Base-by-base conservation (phyloP, 2,888 invertebrate genomes). In the Lepidocyrtinus sp. region DNA sequence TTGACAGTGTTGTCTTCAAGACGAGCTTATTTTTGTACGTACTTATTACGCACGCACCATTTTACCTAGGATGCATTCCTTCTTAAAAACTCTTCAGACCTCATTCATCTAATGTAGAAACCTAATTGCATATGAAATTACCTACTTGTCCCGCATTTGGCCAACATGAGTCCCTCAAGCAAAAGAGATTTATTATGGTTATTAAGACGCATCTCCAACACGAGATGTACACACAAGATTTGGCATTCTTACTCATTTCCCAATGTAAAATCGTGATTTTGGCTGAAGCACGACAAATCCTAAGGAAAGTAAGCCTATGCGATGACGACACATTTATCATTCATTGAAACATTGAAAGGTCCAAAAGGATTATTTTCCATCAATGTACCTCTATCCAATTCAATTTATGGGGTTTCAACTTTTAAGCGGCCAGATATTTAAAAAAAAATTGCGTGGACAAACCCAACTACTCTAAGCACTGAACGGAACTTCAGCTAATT, bases 121-220 rank as follows among this genome's bases (percentile, higher is more conserved):
- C 36, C 5, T 36, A 36, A 36, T 36, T 36, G 36, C 12, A 36
- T 12, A 36, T 36, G 36, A 12, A 36, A 36, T 36, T 7, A 12
- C 36, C n/a, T n/a, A 36, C 36, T 36, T 36, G 36, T 36, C 36
- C 64, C 63, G 62, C 72, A 73, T 73, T 73, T 73, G 50, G 25
- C 36, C 22, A 46, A 46, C 72, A 73, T 73, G 72, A 73, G 25
- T 73, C 62, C 72, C 72, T 26, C 62, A 62, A 73, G 72, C 63
- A 63, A 21, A 36, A 36, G 45, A 64, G 62, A 73, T 64, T 73
- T 73, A 64, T 64, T 73, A 50, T 64, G 22, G 62, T 73, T 64
- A 64, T 64, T 27, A 73, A 36, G 36, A 36, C 12, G 36, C 36
- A 36, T 36, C 36, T 36, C 36, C 36, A 7, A 36, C 36, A 36